These are phyloP conservation scores for Dasyprocta punctata DNA, from an alignment of 2,113 vertebrate species.

Conservation along the genomic window DNA sequence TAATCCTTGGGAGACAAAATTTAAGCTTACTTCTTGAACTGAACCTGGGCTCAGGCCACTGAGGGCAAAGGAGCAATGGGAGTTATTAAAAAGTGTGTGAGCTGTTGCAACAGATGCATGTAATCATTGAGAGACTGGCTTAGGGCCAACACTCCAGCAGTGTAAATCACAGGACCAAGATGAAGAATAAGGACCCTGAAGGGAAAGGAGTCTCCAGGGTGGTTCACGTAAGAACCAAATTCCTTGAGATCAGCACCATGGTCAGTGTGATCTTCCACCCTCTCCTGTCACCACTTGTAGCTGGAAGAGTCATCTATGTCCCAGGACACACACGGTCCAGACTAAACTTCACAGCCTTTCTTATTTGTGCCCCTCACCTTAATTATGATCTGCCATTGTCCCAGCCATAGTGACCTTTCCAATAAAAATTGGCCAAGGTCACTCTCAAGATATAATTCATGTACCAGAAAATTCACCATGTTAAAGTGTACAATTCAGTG, in stretches of 20 bases:
- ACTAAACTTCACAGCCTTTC: background rate
- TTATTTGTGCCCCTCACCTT: background rate
- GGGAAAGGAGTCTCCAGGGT: background rate
- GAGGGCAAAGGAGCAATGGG: slow-evolving; percentile 55
- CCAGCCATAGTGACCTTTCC: background rate
- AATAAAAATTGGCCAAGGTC: background rate
- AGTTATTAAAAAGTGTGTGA: slow-evolving; percentile 69
- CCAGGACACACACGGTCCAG: background rate
- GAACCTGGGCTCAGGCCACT: background rate
- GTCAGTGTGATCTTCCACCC: background rate
- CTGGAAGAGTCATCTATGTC: background rate
- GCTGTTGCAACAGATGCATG: slow-evolving; percentile 45
- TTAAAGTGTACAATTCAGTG: background rate
- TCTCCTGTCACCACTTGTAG: background rate
- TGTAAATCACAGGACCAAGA: background rate
- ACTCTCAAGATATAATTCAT: background rate
- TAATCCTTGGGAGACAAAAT: background rate
- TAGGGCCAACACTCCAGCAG: background rate
- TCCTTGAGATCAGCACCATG: background rate
- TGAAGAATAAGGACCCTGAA: background rate
- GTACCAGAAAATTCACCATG: background rate
- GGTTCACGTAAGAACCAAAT: background rate
- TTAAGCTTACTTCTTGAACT: slow-evolving; percentile 20
- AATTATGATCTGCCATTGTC: background rate
- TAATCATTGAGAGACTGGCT: background rate